These are phyloP conservation scores for Danionella dracula DNA, from an alignment of 2,797 vertebrate species.

Conservation along the genomic window DNA sequence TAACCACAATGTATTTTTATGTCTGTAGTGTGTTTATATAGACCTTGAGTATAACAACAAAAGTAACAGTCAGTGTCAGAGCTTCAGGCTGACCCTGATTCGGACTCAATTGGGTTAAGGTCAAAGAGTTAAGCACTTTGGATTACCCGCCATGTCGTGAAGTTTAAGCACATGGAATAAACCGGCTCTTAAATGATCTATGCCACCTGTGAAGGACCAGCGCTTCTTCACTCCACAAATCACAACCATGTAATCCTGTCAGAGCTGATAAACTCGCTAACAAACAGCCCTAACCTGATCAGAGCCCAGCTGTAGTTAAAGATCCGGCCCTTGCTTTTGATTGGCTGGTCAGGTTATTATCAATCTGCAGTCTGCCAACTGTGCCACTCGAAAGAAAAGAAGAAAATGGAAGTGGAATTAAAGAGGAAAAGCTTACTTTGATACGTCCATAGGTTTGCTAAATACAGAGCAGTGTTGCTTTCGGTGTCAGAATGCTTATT, in stretches of 20 bases:
- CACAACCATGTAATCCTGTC: slow-evolving; percentile 32
- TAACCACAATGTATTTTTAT: background rate
- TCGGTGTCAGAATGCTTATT: no score
- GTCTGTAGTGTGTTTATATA: no score
- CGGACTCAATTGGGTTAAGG: background rate
- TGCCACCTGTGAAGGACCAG: slow-evolving; percentile 6
- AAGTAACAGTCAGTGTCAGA: slow-evolving; percentile 19
- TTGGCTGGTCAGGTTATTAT: slow-evolving; percentile 19
- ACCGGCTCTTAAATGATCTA: slow-evolving; percentile 4
- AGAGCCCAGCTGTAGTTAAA: slow-evolving; percentile 7
- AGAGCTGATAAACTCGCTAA: slow-evolving; percentile 34
- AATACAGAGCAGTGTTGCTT: no score
- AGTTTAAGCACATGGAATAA: slow-evolving; percentile 23
- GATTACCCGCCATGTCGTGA: slow-evolving; percentile 17
- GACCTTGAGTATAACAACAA: no score
- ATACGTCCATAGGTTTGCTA: no score
- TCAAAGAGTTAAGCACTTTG: slow-evolving; percentile 12
- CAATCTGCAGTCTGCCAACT: background rate
- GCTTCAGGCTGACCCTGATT: slow-evolving; percentile 18
- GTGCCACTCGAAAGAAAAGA: slow-evolving; percentile 3
- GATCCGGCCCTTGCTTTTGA: background rate
- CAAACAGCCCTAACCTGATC: slow-evolving; percentile 15
- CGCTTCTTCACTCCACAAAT: slow-evolving; percentile 23
- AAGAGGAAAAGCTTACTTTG: no score
- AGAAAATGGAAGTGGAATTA: no score